Evolutionary conservation across 1,140 invertebrate species (phyloP).

Genomic region (Sarcophaga peregrina): DNA sequence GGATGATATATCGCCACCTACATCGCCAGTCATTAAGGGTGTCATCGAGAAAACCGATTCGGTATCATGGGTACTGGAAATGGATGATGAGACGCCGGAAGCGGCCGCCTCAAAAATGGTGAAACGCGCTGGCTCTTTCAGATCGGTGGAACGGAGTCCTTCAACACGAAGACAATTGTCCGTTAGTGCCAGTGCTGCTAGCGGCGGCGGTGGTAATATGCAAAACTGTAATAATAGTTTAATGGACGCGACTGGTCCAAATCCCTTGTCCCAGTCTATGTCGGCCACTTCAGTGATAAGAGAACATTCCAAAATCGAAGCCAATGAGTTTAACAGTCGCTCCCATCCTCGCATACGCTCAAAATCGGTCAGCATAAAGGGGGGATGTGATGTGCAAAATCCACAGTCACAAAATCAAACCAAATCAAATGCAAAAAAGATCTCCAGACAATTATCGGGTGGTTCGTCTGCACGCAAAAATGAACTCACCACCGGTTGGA

Average conservation of each 20-base stretch:
- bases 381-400: constrained; percentile 7
- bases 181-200: constrained; percentile 51
- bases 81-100: constrained; percentile 76
- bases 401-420: background rate
- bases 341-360: constrained; percentile 56
- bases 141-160: constrained; percentile 63
- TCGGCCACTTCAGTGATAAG: constrained; percentile 68
- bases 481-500: constrained; percentile 45
- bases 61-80: constrained; percentile 84
- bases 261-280: constrained; percentile 69
- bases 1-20: constrained; percentile 68
- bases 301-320: constrained; percentile 49
- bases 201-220: background rate
- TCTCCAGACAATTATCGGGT: constrained; percentile 42
- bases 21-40: constrained; percentile 77
- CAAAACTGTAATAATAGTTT: constrained; percentile 40
- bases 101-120: constrained; percentile 73
- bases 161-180: constrained; percentile 65
- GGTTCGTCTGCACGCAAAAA: constrained; percentile 36
- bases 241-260: constrained; percentile 53
- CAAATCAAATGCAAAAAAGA: constrained; percentile 30
- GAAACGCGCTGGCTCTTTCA: constrained; percentile 69
- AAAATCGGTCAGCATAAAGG: constrained; percentile 55
- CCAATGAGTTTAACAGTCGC: constrained; percentile 42
- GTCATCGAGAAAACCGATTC: constrained; percentile 86